Percentiles rank a stretch among this genome's conserved stretches.
Conservation (phyloP, 2,888 invertebrate species). For the Polydrusus pterygomalis region DNA sequence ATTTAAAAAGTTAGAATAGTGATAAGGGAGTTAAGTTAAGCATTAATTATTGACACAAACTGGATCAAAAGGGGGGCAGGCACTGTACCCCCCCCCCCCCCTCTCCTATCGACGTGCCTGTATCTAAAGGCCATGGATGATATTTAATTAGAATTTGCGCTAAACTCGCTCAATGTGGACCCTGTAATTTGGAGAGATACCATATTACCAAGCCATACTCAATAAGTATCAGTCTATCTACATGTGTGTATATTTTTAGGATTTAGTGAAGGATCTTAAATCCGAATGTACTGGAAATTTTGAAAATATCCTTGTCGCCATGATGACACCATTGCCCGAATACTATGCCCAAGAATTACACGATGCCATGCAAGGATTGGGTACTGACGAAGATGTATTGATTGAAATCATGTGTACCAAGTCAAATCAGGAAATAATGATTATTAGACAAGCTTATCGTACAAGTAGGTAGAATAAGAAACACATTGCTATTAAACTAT, state of each 20-base stretch:
- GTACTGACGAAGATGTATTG: constrained; percentile 89
- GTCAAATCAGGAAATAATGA: constrained; percentile 88
- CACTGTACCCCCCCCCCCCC: too few species aligned
- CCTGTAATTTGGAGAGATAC: too few species aligned
- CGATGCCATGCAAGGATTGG: constrained; percentile 88
- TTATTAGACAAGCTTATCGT: constrained; percentile 85
- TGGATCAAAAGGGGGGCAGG: too few species aligned
- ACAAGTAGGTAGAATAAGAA: constrained; percentile 77
- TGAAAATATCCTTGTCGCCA: constrained; percentile 86
- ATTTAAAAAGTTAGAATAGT: too few species aligned
- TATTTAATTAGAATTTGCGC: too few species aligned
- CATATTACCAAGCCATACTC: too few species aligned
- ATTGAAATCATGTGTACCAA: constrained; percentile 93
- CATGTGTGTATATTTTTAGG: constrained; percentile 68
- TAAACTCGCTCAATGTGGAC: too few species aligned
- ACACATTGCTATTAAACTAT: neutral
- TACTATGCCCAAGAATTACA: constrained; percentile 90
- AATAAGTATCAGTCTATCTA: too few species aligned
- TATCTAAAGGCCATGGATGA: too few species aligned
- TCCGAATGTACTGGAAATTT: constrained; percentile 93
- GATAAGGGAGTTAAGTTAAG: too few species aligned
- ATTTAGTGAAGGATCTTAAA: constrained; percentile 87
- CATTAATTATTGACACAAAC: too few species aligned
- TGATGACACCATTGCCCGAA: constrained; percentile 90
- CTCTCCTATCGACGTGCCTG: too few species aligned